Evolutionary conservation across 1,140 invertebrate genomes (phyloP), one percentile per base, ranked within the genome.

Genomic region (Atta cephalotes): DNA sequence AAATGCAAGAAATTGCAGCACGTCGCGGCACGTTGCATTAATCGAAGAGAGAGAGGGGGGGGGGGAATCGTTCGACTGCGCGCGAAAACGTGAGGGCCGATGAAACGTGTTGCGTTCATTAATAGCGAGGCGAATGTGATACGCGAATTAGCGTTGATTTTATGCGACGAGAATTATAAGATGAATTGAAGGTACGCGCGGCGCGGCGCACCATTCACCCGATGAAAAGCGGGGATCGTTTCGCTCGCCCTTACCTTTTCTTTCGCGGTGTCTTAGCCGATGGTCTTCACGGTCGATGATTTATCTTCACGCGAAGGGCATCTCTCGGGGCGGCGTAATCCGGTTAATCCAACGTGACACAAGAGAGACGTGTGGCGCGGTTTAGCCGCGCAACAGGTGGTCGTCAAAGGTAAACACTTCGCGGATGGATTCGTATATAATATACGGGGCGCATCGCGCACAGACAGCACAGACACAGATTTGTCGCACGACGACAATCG

Each of bases 291-390:
- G 56, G 39, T 88, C 87, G 89, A 85, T 87, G 84, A 88, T 90
- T 89, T 93, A 93, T 92, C 91, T 88, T 63, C 88, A 68, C 84
- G 88, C 77, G 86, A 82, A 87, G 86, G 81, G 86, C 92, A 92
- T 93, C 79, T 93, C 79, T 90, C 90, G 76, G 68, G n/a, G n/a
- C 35, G 70, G 71, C 74, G 88, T 93, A 93, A 94, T 93, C 93
- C 91, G 90, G 87, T 88, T 93, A 94, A 94, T 93, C 92, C 93
- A 94, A 93, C 77, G 89, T 92, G 87, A 92, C 91, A 93, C 93
- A 91, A 51, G 49, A 16, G 14, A 16, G 25, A 12, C 60, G 58
- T 62, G 58, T 87, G 85, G 81, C 62, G 76, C 65, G 49, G 78
- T 18, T 88, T 85, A 77, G 49, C 62, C 81, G 90, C 87, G 90